Evolutionary conservation across 2,888 invertebrate species (phyloP).

Genomic region (Cabera pusaria): DNA sequence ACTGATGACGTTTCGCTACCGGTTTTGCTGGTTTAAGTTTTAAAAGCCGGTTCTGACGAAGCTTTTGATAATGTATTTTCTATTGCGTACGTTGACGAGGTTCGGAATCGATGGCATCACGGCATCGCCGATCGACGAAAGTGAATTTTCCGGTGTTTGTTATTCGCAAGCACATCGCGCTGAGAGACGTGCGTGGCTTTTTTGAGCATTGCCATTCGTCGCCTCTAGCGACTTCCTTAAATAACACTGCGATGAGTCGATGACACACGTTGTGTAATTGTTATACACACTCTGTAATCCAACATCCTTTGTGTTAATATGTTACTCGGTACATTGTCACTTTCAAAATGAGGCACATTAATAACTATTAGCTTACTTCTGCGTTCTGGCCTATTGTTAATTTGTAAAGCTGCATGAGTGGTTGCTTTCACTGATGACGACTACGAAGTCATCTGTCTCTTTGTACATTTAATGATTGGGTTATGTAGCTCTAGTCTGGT

Average conservation of each 20-base stretch:
- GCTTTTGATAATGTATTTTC: constrained; percentile 36
- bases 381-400: constrained; percentile 22
- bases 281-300: constrained; percentile 31
- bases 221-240: constrained; percentile 27
- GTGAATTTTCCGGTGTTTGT: constrained; percentile 77
- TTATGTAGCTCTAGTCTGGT: constrained; percentile 19
- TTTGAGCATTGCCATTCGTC: constrained; percentile 48
- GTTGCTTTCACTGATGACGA: constrained; percentile 23
- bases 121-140: constrained; percentile 70
- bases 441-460: constrained; percentile 20
- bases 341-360: constrained; percentile 22
- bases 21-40: constrained; percentile 41
- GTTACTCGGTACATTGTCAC: constrained; percentile 14
- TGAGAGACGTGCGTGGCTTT: constrained; percentile 58
- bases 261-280: constrained; percentile 39
- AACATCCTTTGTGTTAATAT: constrained; percentile 17
- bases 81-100: constrained; percentile 18
- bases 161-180: constrained; percentile 55
- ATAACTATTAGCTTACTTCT: constrained; percentile 19
- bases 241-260: constrained; percentile 33
- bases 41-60: constrained; percentile 42
- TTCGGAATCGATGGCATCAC: constrained; percentile 51
- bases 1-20: constrained; percentile 35
- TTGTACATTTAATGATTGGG: constrained; percentile 17
- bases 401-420: constrained; percentile 18